Conservation (phyloP, 1,140 invertebrate species). For the Drosophila athabasca region DNA sequence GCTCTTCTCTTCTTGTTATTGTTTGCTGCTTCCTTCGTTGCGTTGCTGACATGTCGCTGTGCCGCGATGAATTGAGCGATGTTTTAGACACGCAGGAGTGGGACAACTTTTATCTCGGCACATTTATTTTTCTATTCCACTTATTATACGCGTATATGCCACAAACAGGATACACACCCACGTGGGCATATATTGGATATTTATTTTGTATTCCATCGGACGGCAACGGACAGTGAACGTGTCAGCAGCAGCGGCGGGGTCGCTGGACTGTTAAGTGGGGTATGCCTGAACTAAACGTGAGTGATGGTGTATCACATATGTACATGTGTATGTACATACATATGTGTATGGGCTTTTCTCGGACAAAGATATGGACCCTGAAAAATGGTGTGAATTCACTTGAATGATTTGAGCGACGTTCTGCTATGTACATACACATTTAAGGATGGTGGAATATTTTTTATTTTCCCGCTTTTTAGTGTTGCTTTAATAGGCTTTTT, state of each 20-base stretch:
- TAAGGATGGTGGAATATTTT: conserved; percentile 56
- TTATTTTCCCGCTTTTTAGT: conserved; percentile 20
- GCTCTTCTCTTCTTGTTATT: conserved; percentile 50
- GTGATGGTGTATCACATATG: background rate
- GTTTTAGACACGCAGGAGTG: conserved; percentile 31
- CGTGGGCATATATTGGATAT: conserved; percentile 82
- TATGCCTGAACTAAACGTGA: conserved; percentile 24
- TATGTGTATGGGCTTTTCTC: conserved; percentile 58
- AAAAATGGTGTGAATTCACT: conserved; percentile 82
- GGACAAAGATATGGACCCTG: conserved; percentile 75
- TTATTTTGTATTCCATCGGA: conserved; percentile 82
- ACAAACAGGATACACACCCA: conserved; percentile 83
- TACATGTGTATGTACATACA: conserved; percentile 22
- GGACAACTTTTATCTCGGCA: conserved; percentile 78
- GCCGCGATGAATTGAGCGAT: conserved; percentile 72
- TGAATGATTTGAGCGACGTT: conserved; percentile 74
- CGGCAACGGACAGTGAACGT: conserved; percentile 75
- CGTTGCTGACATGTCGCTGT: conserved; percentile 73
- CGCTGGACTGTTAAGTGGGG: conserved; percentile 66
- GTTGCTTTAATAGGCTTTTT: conserved; percentile 24
- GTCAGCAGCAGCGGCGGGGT: conserved; percentile 63
- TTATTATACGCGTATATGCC: conserved; percentile 80
- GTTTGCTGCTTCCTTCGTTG: conserved; percentile 45
- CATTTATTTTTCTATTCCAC: conserved; percentile 83
- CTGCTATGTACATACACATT: conserved; percentile 61